Percentiles rank a stretch among this genome's conserved stretches.
Evolutionary conservation across 2,888 invertebrate species (phyloP).

Genomic region (Noctua fimbriata): DNA sequence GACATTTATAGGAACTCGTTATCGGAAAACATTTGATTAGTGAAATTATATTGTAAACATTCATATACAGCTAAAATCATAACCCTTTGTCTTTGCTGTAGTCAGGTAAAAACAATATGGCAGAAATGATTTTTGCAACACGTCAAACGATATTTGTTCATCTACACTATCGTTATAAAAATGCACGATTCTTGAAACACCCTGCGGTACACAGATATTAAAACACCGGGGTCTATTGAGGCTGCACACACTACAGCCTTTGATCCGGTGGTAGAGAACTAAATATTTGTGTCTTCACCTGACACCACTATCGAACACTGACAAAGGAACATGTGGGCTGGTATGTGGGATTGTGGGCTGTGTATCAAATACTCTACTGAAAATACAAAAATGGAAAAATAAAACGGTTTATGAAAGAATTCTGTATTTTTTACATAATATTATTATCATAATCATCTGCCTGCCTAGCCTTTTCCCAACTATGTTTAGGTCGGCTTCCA

Average conservation of each 20-base stretch:
- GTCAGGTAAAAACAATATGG: neutral
- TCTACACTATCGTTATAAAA: neutral
- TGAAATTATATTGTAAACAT: neutral
- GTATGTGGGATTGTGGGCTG: neutral
- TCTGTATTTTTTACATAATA: neutral
- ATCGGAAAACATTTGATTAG: neutral
- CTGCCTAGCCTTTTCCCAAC: no score
- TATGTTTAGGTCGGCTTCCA: no score
- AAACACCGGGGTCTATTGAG: conserved; percentile 7
- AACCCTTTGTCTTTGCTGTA: neutral
- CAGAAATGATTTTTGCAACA: neutral
- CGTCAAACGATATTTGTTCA: neutral
- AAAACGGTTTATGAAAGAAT: neutral
- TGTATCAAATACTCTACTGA: neutral
- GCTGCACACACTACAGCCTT: conserved; percentile 35
- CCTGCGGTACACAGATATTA: conserved; percentile 1
- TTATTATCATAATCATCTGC: no score
- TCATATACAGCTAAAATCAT: neutral
- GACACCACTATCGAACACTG: conserved; percentile 8
- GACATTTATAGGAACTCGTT: neutral
- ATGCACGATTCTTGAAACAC: neutral
- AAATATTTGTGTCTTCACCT: conserved; percentile 29
- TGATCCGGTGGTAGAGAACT: conserved; percentile 13
- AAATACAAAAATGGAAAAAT: neutral
- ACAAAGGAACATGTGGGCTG: conserved; percentile 1